Evolutionary conservation across 2,888 invertebrate genomes (phyloP).

Genomic region (Xestobium rufovillosum): DNA sequence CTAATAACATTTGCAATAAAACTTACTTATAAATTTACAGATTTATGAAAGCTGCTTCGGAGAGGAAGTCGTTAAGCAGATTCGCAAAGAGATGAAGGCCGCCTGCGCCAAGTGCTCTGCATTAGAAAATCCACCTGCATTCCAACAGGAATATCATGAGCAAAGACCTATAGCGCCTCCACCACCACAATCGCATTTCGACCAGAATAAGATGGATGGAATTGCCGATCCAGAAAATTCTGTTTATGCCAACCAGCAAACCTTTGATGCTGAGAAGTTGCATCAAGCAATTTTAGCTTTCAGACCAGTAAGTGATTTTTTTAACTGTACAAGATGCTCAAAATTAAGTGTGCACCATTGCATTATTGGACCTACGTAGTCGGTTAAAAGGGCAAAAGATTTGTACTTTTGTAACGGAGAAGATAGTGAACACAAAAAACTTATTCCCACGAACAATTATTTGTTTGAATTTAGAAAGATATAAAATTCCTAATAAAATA

Average conservation of each 20-base stretch:
- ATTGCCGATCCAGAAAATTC: slow-evolving; percentile 23
- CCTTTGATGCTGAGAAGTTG: slow-evolving; percentile 46
- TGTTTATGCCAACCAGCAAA: slow-evolving; percentile 29
- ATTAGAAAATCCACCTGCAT: slow-evolving; percentile 42
- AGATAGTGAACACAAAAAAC: no score
- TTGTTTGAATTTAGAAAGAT: no score
- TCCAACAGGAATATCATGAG: slow-evolving; percentile 17
- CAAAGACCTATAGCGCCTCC: slow-evolving; percentile 18
- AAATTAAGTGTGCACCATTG: slow-evolving; percentile 6
- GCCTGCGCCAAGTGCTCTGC: slow-evolving; percentile 58
- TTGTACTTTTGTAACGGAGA: no score
- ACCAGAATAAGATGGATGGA: slow-evolving; percentile 16
- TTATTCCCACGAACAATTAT: no score
- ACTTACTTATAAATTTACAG: slow-evolving; percentile 46
- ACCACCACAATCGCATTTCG: slow-evolving; percentile 18
- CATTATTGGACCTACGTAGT: no score
- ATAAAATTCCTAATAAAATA: no score
- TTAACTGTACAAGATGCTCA: no score
- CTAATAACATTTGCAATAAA: not conserved
- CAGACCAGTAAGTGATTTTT: slow-evolving; percentile 44
- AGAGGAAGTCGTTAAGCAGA: slow-evolving; percentile 58
- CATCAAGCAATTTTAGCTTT: slow-evolving; percentile 51
- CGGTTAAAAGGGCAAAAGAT: no score
- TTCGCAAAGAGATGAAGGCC: slow-evolving; percentile 58
- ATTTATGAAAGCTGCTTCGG: slow-evolving; percentile 68